phyloP scores from a whole-genome alignment of 2,888 invertebrate genomes.

The Ornithoptera priamus region DNA sequence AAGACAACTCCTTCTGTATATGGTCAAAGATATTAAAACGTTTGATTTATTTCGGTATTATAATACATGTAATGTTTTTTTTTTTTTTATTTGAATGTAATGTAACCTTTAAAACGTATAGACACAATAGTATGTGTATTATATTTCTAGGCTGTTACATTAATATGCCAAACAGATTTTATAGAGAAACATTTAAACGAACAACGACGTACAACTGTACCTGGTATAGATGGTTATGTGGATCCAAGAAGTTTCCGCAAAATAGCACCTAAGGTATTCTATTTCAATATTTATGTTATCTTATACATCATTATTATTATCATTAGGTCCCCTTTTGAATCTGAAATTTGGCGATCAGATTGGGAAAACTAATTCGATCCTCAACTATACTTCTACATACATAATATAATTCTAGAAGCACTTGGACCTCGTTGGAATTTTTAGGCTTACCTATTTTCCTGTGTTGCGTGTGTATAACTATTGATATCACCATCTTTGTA shows the following conservation, averaged over 20 bases:
- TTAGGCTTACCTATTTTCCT: no score
- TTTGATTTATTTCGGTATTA: not conserved
- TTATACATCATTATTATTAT: not conserved
- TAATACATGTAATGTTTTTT: not conserved
- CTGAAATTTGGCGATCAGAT: no score
- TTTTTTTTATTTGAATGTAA: not conserved
- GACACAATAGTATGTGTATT: not conserved
- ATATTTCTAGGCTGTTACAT: not conserved
- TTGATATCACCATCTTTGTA: no score
- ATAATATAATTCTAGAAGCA: no score
- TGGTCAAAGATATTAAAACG: conserved; percentile 1
- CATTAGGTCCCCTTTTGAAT: no score
- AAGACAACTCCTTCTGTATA: conserved; percentile 6
- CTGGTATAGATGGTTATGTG: not conserved
- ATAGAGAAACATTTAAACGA: not conserved
- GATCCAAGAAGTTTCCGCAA: not conserved
- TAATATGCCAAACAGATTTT: not conserved
- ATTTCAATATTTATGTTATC: not conserved
- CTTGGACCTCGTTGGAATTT: no score
- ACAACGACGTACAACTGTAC: not conserved
- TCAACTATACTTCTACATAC: no score
- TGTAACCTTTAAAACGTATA: not conserved
- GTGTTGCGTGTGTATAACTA: no score
- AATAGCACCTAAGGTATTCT: not conserved
- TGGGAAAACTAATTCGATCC: no score